These are phyloP conservation scores for Etheostoma nigrum DNA, from an alignment of 2,797 vertebrate genomes.

Conservation along the genomic window DNA sequence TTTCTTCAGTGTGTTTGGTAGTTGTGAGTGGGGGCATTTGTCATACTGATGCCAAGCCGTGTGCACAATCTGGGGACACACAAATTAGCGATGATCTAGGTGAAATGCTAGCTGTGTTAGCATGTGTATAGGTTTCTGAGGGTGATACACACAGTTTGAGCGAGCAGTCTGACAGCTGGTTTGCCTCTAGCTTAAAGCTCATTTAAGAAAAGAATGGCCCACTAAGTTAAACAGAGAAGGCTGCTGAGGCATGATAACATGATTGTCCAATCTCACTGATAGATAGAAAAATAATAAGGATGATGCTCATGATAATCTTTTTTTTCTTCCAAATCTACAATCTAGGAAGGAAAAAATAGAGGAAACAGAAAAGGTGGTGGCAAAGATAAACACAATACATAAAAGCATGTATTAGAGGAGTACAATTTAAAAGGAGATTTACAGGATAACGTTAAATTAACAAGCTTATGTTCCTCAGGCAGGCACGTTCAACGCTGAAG, in stretches of 20 bases:
- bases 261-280: conserved; percentile 20
- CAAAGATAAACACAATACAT: conserved; percentile 59
- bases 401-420: conserved; percentile 59
- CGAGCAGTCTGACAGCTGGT: conserved; percentile 74
- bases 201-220: conserved; percentile 65
- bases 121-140: conserved; percentile 66
- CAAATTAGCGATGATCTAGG: conserved; percentile 81
- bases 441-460: conserved; percentile 71
- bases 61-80: conserved; percentile 73
- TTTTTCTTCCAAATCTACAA: conserved; percentile 26
- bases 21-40: conserved; percentile 50
- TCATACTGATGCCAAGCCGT: conserved; percentile 59
- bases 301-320: conserved; percentile 15
- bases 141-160: conserved; percentile 66
- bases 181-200: conserved; percentile 68
- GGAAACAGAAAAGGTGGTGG: conserved; percentile 10
- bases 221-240: conserved; percentile 57
- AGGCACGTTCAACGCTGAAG: conserved; percentile 50
- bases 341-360: conserved; percentile 7
- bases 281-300: conserved; percentile 32
- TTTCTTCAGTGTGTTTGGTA: conserved; percentile 51
- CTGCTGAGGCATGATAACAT: conserved; percentile 32
- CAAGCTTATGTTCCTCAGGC: conserved; percentile 62
- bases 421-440: conserved; percentile 68
- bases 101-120: conserved; percentile 73